Evolutionary conservation across 2,113 vertebrate species (phyloP).

Genomic region (Epinephelus fuscoguttatus): DNA sequence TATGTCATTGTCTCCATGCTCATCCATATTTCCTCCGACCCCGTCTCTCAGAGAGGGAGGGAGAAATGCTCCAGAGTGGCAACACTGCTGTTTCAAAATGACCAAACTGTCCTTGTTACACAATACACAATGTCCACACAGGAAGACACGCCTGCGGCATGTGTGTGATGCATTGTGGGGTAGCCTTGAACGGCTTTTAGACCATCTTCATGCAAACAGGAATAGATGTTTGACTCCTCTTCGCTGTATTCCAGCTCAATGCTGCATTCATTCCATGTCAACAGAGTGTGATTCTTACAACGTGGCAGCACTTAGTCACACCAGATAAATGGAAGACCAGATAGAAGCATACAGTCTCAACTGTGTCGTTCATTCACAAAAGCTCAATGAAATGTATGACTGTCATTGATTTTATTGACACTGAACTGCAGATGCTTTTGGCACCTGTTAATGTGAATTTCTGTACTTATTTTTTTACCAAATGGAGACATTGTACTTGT

Average conservation of each 20-base stretch:
- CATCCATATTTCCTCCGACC: slow-evolving; percentile 13
- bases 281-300: background rate
- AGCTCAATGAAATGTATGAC: background rate
- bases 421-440: background rate
- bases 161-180: background rate
- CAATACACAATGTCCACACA: background rate
- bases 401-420: background rate
- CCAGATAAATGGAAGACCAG: too few relatives aligned
- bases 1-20: slow-evolving; percentile 36
- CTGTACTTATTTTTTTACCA: background rate
- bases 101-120: background rate
- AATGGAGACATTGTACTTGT: background rate
- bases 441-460: background rate
- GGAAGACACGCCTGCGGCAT: background rate
- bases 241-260: background rate
- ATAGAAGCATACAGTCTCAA: background rate
- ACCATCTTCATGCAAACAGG: background rate
- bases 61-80: background rate
- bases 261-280: too few relatives aligned
- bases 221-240: background rate
- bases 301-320: background rate
- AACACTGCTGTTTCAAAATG: background rate
- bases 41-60: background rate
- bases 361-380: background rate
- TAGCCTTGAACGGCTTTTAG: background rate